These are phyloP conservation scores for Pituophis catenifer DNA, from an alignment of 2,113 vertebrate species.

Conservation along the genomic window DNA sequence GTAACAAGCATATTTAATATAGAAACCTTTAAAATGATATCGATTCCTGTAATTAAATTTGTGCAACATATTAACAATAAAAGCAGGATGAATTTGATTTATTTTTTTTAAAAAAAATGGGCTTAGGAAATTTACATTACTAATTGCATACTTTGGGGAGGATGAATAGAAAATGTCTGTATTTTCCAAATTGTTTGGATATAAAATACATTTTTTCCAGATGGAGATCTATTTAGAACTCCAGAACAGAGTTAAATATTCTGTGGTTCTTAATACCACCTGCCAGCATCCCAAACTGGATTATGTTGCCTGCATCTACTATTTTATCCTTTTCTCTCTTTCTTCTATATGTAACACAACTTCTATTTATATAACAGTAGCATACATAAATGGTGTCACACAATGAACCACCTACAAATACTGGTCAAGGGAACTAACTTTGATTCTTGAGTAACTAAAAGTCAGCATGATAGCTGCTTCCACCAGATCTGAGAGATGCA, in stretches of 20 bases:
- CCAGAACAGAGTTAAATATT: not conserved
- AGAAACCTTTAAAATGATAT: not conserved
- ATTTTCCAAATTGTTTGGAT: not conserved
- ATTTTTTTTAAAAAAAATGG: not conserved
- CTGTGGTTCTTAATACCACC: not conserved
- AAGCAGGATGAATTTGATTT: not conserved
- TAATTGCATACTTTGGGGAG: not conserved
- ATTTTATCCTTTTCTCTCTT: not conserved
- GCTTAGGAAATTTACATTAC: not conserved
- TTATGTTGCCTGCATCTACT: not conserved
- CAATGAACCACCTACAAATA: not conserved
- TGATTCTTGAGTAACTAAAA: not conserved
- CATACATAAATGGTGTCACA: not conserved
- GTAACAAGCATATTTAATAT: not conserved
- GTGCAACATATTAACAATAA: not conserved
- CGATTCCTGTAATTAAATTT: not conserved
- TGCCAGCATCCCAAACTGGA: not conserved
- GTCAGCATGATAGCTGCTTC: constrained; percentile 5
- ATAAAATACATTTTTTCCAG: not conserved
- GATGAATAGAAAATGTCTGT: not conserved
- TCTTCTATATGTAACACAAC: not conserved
- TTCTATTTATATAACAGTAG: not conserved
- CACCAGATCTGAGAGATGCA: not conserved
- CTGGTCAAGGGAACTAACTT: not conserved
- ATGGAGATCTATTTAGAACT: not conserved